Evolutionary conservation across 2,797 vertebrate genomes (phyloP).

Genomic region (Thalassophryne amazonica): DNA sequence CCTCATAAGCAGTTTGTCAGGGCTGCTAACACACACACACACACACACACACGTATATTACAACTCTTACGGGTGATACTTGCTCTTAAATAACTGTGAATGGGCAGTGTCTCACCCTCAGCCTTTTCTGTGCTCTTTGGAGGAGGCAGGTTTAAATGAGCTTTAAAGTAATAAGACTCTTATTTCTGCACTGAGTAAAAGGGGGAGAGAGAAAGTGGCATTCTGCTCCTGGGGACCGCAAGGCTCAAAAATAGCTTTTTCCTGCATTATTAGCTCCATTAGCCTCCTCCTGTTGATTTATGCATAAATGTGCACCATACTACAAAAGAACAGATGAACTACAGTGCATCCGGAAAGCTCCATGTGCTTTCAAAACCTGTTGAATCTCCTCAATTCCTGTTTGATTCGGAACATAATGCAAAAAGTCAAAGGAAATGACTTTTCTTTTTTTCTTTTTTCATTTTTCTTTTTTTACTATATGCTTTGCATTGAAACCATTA

Average conservation of each 20-base stretch:
- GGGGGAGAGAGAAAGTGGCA: background rate
- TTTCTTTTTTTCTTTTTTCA: background rate
- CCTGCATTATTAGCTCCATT: too few relatives aligned
- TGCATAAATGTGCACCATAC: too few relatives aligned
- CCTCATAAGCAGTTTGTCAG: too few relatives aligned
- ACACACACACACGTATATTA: background rate
- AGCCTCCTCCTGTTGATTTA: too few relatives aligned
- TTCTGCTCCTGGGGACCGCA: constrained; percentile 2
- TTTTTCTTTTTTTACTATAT: background rate
- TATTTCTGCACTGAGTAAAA: constrained; percentile 26
- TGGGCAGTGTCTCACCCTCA: too few relatives aligned
- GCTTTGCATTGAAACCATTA: background rate
- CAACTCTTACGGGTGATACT: too few relatives aligned
- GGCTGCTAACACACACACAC: constrained; percentile 13
- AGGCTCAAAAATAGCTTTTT: background rate
- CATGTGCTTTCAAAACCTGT: too few relatives aligned
- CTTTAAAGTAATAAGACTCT: constrained; percentile 53
- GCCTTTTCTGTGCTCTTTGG: constrained; percentile 7
- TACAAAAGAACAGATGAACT: too few relatives aligned
- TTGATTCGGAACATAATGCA: background rate
- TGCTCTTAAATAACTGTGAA: too few relatives aligned
- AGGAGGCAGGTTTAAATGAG: constrained; percentile 39
- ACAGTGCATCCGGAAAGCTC: too few relatives aligned
- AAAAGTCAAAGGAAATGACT: background rate
- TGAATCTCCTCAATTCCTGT: background rate